Base-by-base conservation (phyloP, 2,888 invertebrate genomes). In the Scaeva pyrastri region DNA sequence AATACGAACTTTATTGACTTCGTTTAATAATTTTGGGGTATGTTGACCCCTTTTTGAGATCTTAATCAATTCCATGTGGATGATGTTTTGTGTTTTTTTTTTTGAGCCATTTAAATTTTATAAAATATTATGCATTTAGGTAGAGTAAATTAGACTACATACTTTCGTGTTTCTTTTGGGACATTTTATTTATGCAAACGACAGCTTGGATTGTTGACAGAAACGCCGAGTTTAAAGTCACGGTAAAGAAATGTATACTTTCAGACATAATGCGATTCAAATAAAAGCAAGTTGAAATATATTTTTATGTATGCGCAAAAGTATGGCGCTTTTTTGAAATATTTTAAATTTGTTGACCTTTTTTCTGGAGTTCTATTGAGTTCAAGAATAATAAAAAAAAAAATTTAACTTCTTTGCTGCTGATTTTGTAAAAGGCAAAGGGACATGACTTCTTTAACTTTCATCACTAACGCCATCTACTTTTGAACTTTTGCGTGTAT, bases 1-100 rank as follows among this genome's bases (percentile, higher is more conserved):
- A 39, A 10, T 39, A 72, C 77, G 68, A 73, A 73, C 52, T 55
- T 66, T 72, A 31, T 72, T 72, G 58, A 19, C 19, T 72, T 68
- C 52, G 60, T 82, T 82, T 82, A 68, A 58, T 60, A 58, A 68
- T 62, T 71, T 70, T 50, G 73, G 60, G 80, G 82, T 82, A 73
- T 82, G 68, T 82, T 82, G 82, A 82, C 82, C 82, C 60, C 66
- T 66, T n/a, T 50, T 78, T 60, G 23, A 12, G n/a, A 10, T 14
- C 11, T 55, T 12, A 62, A 62, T 62, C 31, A 36, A 23, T 39
- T 36, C 36, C 26, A 26, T 6, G 26, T 26, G 26, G 4, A 26
- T 26, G n/a, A n/a, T n/a, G n/a, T n/a, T n/a, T 31, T 39, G 39
- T 39, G 12, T 21, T 41, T 14, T 7, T 41, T 14, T 11, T 5